phyloP scores from a whole-genome alignment of 2,113 vertebrate genomes.

The Shinisaurus crocodilurus region DNA sequence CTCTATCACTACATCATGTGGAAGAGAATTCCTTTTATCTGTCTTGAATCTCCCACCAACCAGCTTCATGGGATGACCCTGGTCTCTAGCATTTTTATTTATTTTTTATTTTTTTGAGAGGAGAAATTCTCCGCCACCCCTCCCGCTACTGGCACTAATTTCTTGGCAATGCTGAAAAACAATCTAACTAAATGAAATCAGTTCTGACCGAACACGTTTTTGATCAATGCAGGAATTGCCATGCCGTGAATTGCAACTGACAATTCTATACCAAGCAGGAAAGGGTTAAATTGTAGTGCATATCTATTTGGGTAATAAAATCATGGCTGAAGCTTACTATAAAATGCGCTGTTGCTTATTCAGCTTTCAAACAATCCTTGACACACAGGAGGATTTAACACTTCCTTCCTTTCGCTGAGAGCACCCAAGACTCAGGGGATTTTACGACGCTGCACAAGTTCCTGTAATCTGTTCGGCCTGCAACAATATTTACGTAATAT shows the following conservation, averaged over 20 bases:
- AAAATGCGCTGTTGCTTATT: not conserved
- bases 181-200: not conserved
- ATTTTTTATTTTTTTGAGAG: not conserved
- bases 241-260: not conserved
- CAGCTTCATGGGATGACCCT: no score
- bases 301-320: not conserved
- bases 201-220: not conserved
- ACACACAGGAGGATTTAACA: not conserved
- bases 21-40: no score
- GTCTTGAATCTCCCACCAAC: no score
- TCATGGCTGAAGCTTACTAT: not conserved
- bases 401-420: not conserved
- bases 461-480: not conserved
- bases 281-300: not conserved
- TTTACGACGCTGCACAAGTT: not conserved
- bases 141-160: not conserved
- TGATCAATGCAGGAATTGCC: not conserved
- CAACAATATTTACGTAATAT: not conserved
- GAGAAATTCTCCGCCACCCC: not conserved
- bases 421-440: not conserved
- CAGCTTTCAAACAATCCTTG: conserved; percentile 1
- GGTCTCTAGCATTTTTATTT: no score
- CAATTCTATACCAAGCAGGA: not conserved
- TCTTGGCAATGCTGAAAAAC: not conserved
- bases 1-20: no score